These are phyloP conservation scores for Anguilla rostrata DNA, from an alignment of 2,113 vertebrate genomes.

Conservation along the genomic window DNA sequence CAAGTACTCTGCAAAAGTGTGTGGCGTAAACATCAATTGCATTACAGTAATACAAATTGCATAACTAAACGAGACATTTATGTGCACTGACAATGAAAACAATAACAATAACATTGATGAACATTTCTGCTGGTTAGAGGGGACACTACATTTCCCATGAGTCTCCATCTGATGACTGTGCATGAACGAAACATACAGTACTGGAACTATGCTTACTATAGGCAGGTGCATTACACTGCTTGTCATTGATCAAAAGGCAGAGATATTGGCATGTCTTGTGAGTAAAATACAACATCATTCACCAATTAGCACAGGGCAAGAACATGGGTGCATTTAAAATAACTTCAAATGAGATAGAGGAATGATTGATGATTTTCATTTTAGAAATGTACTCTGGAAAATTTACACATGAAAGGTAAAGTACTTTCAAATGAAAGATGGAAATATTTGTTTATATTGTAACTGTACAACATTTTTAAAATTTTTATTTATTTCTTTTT, in stretches of 20 bases:
- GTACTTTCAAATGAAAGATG: slow-evolving; percentile 32
- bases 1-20: slow-evolving; percentile 39
- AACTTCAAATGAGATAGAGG: slow-evolving; percentile 31
- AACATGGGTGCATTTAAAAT: slow-evolving; percentile 30
- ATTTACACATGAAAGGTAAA: slow-evolving; percentile 40
- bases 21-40: slow-evolving; percentile 46
- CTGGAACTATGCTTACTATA: slow-evolving; percentile 40
- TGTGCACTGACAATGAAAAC: slow-evolving; percentile 55
- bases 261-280: slow-evolving; percentile 17
- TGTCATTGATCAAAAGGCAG: slow-evolving; percentile 50
- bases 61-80: slow-evolving; percentile 58
- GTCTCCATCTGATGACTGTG: slow-evolving; percentile 29
- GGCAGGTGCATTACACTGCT: slow-evolving; percentile 39
- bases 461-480: slow-evolving; percentile 42
- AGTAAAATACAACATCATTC: slow-evolving; percentile 31
- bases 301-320: slow-evolving; percentile 15
- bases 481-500: slow-evolving; percentile 43
- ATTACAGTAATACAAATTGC: slow-evolving; percentile 59
- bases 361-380: slow-evolving; percentile 43
- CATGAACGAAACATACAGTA: slow-evolving; percentile 37
- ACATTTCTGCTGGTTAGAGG: slow-evolving; percentile 43
- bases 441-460: slow-evolving; percentile 59
- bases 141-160: slow-evolving; percentile 29
- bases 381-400: slow-evolving; percentile 53
- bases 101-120: slow-evolving; percentile 52